phyloP scores from a whole-genome alignment of 2,888 invertebrate genomes.

The Nasonia oneida region DNA sequence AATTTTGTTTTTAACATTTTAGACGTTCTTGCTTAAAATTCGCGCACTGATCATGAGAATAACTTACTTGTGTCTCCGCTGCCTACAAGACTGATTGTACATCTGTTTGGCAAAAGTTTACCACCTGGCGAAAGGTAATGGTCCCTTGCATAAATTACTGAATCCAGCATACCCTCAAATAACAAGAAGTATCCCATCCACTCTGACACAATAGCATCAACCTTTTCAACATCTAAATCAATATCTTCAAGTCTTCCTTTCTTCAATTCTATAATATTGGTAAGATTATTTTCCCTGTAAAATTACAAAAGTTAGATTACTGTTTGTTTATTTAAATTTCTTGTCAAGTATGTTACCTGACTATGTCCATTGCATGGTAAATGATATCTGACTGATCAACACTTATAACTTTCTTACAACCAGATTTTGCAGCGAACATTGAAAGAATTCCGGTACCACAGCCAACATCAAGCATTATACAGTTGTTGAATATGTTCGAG shows the following conservation, averaged over 20 bases:
- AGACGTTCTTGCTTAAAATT: background rate
- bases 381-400: conserved; percentile 98
- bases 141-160: conserved; percentile 93
- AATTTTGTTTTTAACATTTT: conserved; percentile 1
- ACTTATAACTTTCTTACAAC: conserved; percentile 93
- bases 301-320: conserved; percentile 53
- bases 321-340: background rate
- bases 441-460: conserved; percentile 99
- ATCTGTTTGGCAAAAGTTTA: conserved; percentile 90
- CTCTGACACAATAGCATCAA: conserved; percentile 96
- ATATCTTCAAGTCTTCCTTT: conserved; percentile 94
- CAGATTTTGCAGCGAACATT: conserved; percentile 98
- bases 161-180: conserved; percentile 98
- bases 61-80: conserved; percentile 85
- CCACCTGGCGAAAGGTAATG: conserved; percentile 89
- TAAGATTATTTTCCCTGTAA: conserved; percentile 87
- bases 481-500: conserved; percentile 84
- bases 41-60: background rate
- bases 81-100: conserved; percentile 90
- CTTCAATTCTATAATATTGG: conserved; percentile 87
- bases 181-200: conserved; percentile 99
- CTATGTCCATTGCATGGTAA: conserved; percentile 96
- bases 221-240: conserved; percentile 86
- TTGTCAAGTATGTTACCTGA: conserved; percentile 82
- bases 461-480: conserved; percentile 95